Conservation (phyloP, 2,797 vertebrate species). For the Sebastes iracundus region DNA sequence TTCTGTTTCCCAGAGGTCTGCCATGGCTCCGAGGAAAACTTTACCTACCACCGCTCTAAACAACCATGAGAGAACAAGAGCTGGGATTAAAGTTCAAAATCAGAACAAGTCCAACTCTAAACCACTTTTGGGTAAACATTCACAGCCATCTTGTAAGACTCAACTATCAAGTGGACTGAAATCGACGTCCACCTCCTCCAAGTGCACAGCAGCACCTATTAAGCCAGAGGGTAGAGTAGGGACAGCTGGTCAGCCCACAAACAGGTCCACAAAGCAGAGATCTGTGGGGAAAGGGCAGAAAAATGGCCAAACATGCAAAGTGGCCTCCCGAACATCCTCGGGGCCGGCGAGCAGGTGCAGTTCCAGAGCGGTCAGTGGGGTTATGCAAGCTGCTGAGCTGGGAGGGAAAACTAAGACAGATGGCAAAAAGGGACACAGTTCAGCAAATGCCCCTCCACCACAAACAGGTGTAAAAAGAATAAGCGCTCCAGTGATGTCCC, state of each 20-base stretch:
- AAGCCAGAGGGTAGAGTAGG: background rate
- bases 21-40: background rate
- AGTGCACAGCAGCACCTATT: background rate
- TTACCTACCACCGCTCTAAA: background rate
- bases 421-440: background rate
- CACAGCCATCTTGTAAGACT: background rate
- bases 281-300: background rate
- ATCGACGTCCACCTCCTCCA: background rate
- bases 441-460: background rate
- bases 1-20: background rate
- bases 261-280: background rate
- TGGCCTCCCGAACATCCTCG: fast-evolving
- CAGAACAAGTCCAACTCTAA: background rate
- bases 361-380: background rate
- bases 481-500: constrained; percentile 1
- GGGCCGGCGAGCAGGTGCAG: background rate
- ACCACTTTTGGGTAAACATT: constrained; percentile 4
- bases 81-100: constrained; percentile 2
- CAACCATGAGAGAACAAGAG: background rate
- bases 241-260: background rate
- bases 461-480: background rate
- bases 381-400: background rate
- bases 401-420: constrained; percentile 5
- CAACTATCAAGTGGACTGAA: constrained; percentile 3
- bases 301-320: background rate